Base-by-base conservation (phyloP, 1,140 invertebrate species). In the Psix sp. region DNA sequence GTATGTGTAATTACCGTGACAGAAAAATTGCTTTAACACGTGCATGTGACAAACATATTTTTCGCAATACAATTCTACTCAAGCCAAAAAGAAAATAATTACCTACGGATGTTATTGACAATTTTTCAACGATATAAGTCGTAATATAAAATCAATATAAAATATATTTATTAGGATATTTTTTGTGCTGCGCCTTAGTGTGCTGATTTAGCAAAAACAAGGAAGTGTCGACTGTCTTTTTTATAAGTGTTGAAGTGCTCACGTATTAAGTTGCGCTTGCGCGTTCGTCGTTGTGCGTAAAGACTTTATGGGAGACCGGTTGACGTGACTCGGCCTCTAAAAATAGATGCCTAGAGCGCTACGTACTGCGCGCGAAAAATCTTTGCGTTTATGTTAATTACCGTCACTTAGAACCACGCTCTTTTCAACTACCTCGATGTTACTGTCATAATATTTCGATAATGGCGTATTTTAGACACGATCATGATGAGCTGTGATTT, bases 301-400 rank as follows among this genome's bases (percentile, higher is more conserved):
- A 77, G 73, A 73, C 63, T 79, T 80, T 77, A 78, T 70, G 74
- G 68, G 66, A 78, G 77, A 81, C 80, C 75, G 77, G 80, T 82
- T 79, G 77, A 79, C 77, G 77, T 84, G 80, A 84, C 74, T 81
- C 76, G 81, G 75, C 45, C 82, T 84, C 84, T 86, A 85, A 83
- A 86, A 86, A 85, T 85, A 84, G 74, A 73, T 52, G 70, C 24
- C 74, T 79, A 77, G 66, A 73, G 62, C 74, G 54, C 51, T 66
- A 76, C 63, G 63, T 59, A 74, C 35, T 71, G 65, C 52, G 73
- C 72, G 76, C 70, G 76, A 83, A 82, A 84, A 80, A 77, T 81
- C 79, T 77, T 76, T 78, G 77, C 76, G 77, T 81, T 80, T 79
- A 79, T 80, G 77, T 81, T 82, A 84, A 84, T 84, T 84, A 79